phyloP scores from a whole-genome alignment of 2,113 vertebrate species.

The Chlorocebus sabaeus region DNA sequence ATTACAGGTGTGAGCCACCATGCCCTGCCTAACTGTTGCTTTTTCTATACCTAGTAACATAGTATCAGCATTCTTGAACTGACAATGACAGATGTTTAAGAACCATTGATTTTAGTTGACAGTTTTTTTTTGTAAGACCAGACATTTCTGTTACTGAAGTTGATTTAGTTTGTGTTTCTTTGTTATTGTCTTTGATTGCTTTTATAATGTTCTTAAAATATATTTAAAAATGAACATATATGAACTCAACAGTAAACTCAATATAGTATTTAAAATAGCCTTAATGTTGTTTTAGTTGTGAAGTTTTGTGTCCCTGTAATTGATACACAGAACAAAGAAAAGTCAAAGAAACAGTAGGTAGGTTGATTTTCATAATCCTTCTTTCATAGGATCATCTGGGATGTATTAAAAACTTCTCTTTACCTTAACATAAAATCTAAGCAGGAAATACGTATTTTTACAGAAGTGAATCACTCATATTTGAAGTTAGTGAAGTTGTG shows the following conservation, averaged over 20 bases:
- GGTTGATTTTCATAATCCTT: constrained; percentile 71
- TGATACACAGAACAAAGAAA: constrained; percentile 66
- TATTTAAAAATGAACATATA: neutral
- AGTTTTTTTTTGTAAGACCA: neutral
- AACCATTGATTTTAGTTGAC: neutral
- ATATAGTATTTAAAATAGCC: constrained; percentile 2
- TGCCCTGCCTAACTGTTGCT: neutral
- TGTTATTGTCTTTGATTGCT: constrained; percentile 40
- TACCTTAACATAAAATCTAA: constrained; percentile 47
- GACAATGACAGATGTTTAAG: neutral
- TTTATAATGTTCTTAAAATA: constrained; percentile 26
- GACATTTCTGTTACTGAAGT: constrained; percentile 9
- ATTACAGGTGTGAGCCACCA: too few species aligned
- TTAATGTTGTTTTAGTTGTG: constrained; percentile 63
- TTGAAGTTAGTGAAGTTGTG: constrained; percentile 62
- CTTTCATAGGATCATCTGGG: constrained; percentile 47
- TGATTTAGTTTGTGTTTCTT: neutral
- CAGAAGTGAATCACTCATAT: constrained; percentile 56
- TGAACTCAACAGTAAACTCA: constrained; percentile 36
- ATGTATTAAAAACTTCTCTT: constrained; percentile 63
- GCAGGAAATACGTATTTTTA: constrained; percentile 60
- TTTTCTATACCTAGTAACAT: neutral
- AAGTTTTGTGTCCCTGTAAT: constrained; percentile 46
- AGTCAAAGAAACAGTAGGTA: constrained; percentile 65
- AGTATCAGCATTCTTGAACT: neutral